Conservation (phyloP, 64 coral and sea anemone genomes). For the Montipora efflorescens region DNA sequence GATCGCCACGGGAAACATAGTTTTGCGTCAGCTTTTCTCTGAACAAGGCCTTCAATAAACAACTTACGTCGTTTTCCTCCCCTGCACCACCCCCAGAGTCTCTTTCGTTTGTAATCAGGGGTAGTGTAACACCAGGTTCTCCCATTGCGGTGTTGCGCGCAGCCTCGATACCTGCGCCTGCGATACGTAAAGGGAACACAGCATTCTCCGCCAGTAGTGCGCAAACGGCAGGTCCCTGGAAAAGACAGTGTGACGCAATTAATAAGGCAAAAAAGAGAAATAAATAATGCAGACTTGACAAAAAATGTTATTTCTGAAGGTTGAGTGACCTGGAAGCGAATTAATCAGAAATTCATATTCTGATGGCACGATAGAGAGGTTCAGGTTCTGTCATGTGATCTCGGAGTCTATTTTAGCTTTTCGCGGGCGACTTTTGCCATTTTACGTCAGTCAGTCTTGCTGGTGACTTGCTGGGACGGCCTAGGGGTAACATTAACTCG, state of each 20-base stretch:
- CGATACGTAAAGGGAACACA: constrained; percentile 60
- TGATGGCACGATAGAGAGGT: too few relatives aligned
- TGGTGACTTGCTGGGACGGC: too few relatives aligned
- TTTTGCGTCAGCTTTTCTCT: too few relatives aligned
- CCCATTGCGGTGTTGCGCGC: neutral
- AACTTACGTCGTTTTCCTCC: constrained; percentile 48
- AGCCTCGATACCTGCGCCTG: constrained; percentile 15
- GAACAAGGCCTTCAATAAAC: neutral
- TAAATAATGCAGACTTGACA: neutral
- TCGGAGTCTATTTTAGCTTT: too few relatives aligned
- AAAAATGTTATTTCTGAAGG: too few relatives aligned
- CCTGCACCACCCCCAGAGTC: constrained; percentile 50
- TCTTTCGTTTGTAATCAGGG: constrained; percentile 40
- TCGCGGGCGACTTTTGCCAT: too few relatives aligned
- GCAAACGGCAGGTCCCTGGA: constrained; percentile 21
- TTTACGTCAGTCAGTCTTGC: too few relatives aligned
- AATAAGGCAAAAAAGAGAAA: neutral
- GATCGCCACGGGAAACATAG: too few relatives aligned
- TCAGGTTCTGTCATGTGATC: too few relatives aligned
- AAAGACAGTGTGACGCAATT: neutral
- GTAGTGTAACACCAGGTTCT: constrained; percentile 58
- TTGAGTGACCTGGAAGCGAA: too few relatives aligned
- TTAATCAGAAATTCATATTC: too few relatives aligned
- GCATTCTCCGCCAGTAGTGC: constrained; percentile 39
- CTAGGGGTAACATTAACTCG: too few relatives aligned